Base-by-base conservation (phyloP, 2,113 vertebrate genomes). In the Erythrocebus patas region DNA sequence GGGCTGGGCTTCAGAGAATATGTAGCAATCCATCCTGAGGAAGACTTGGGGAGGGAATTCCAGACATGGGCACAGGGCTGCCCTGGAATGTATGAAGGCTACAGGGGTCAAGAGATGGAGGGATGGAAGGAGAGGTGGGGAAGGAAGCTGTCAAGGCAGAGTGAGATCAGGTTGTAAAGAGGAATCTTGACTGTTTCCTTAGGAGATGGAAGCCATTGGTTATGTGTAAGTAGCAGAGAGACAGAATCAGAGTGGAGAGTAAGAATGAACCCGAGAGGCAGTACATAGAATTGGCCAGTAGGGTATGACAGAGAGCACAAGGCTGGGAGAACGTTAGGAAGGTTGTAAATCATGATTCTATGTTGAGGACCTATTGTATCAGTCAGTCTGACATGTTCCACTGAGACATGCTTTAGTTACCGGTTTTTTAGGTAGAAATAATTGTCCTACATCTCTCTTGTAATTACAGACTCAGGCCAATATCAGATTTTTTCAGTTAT, bases 381-480 rank as follows among this genome's bases (percentile, higher is more conserved):
- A 35, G 45, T 16, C 27, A 50, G 52, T 92, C 35, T 72, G n/a
- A 38, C 0, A 4, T 40, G 18, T 70, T 94, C 16, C 40, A 45
- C 1, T 78, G 84, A 35, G 89, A 78, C 79, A 43, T 30, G 20
- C 50, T 35, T 38, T 45, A 38, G 43, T 90, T 68, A 38, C 43
- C n/a, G 38, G 57, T 90, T 79, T 75, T 8, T 73, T 75, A 94
- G 78, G 38, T 73, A 79, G 61, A 96, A 87, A 82, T 72, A 82
- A 73, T 80, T 92, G 78, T 72, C 40, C 72, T 72, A 94, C 17
- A 40, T 83, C 81, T 96, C 48, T 89, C 80, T 92, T 75, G 18
- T 78, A 95, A 72, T 91, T 91, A 76, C 30, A 92, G 45, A 32
- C 59, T 86, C 30, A 35, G 16, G 45, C 40, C 35, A 70, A 50